A percentile compares a stretch with the other conserved stretches of the same genome.
Evolutionary conservation across 2,888 invertebrate species (phyloP).

Genomic region (Elegia similella): DNA sequence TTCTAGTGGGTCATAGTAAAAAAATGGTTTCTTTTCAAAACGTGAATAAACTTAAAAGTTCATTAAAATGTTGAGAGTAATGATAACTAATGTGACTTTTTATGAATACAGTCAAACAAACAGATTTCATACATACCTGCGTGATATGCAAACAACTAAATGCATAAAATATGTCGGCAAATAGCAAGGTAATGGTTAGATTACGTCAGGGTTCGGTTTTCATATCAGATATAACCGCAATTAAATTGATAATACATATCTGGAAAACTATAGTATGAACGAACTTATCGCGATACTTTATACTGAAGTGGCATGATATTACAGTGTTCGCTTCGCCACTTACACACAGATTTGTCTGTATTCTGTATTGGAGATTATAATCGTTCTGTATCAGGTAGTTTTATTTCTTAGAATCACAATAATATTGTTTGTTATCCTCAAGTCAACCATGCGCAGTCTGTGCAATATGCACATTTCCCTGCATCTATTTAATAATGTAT

Average conservation of each 20-base stretch:
- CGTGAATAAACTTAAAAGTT: no score
- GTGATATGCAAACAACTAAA: not conserved
- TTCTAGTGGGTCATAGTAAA: no score
- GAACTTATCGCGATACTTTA: slow-evolving; percentile 46
- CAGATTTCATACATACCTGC: not conserved
- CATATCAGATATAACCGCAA: slow-evolving; percentile 19
- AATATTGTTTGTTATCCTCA: no score
- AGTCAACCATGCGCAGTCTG: no score
- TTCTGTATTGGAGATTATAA: no score
- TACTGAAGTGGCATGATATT: slow-evolving; percentile 44
- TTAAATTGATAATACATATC: slow-evolving; percentile 41
- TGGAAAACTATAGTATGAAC: slow-evolving; percentile 34
- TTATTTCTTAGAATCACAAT: no score
- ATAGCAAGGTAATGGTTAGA: not conserved
- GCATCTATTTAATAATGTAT: no score
- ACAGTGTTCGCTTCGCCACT: not conserved
- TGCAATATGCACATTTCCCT: no score
- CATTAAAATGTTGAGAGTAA: no score
- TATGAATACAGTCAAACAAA: not conserved
- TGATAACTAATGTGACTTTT: no score
- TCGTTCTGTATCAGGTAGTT: no score
- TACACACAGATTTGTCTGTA: not conserved
- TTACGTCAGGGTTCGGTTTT: not conserved
- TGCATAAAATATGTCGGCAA: not conserved
- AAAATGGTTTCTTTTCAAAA: no score